Base-by-base conservation (phyloP, 2,113 vertebrate genomes). In the Dascyllus trimaculatus region DNA sequence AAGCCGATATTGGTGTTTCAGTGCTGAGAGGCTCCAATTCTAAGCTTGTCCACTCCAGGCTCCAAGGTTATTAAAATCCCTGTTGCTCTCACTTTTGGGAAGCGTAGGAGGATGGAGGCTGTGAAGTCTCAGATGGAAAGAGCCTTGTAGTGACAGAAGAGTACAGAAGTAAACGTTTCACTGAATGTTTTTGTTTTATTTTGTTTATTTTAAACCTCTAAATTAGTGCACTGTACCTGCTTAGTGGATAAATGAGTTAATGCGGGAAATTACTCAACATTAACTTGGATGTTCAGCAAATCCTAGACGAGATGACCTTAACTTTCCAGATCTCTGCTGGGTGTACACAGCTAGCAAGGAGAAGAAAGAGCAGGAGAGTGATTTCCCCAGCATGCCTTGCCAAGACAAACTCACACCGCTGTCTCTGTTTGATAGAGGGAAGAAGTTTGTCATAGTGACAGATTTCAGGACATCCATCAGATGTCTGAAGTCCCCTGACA, bases 221-320 rank as follows among this genome's bases (percentile, higher is more conserved):
- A 2, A 38, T 10, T 1, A 5, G 21, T 38, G 19, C 35, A n/a
- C 17, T 52, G 4, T 14, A 17, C 10, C 19, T 21, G 21, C n/a
- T 56, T 4, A 14, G 17, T 40, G 18, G 5, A 13, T n/a, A 17
- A 40, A 38, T 53, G 11, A 21, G 45, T 21, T 11, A 49, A 38
- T 60, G 15, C 21, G 52, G 52, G 40, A 24, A 0, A 5, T 51
- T 14, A 46, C 22, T 61, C 15, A 6, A 29, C 0, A 52, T 25
- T 35, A 68, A 26, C 21, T 14, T 60, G 5, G 22, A 51, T 38
- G 24, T 2, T 45, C n/a, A 17, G 48, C 29, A 11, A 22, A 82
- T 71, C 67, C 85, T 69, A 80, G 75, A 65, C 77, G 75, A 78
- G 79, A 78, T 52, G 69, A 83, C 22, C 65, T 86, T 83, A 90